Evolutionary conservation across 2,113 vertebrate species (phyloP).

Genomic region (Numenius arquata): DNA sequence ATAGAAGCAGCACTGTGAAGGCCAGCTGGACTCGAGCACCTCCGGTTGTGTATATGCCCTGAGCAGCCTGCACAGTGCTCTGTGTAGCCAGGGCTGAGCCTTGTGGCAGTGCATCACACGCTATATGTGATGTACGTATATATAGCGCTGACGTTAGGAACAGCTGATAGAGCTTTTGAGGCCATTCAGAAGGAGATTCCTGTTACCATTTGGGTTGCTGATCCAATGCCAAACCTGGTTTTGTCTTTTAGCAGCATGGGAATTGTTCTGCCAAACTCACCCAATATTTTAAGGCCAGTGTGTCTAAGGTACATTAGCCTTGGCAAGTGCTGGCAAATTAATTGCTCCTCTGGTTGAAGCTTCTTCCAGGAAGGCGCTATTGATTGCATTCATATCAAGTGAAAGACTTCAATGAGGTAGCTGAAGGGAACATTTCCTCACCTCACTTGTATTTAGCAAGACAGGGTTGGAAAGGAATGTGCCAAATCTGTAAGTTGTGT

Average conservation of each 20-base stretch:
- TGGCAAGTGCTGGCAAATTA: neutral
- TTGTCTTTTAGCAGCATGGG: neutral
- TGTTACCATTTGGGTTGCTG: neutral
- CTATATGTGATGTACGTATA: neutral
- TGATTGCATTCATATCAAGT: neutral
- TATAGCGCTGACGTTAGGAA: neutral
- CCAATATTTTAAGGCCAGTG: neutral
- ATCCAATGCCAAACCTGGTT: neutral
- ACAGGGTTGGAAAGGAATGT: neutral
- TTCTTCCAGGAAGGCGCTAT: constrained; percentile 19
- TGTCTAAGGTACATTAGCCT: neutral
- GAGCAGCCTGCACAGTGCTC: neutral
- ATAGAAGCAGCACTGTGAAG: rapidly evolving
- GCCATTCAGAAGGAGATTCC: neutral
- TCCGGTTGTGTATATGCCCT: neutral
- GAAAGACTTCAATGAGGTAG: constrained; percentile 19
- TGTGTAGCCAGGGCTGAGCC: neutral
- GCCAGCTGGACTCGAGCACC: neutral
- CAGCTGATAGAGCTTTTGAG: neutral
- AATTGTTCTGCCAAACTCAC: neutral
- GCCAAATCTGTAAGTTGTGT: neutral
- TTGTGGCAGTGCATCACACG: too few species aligned
- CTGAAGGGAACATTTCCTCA: neutral
- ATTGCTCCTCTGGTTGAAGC: neutral
- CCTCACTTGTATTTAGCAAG: neutral